These are phyloP conservation scores for Drosophila subquinaria DNA, from an alignment of 2,888 invertebrate genomes.

Conservation along the genomic window DNA sequence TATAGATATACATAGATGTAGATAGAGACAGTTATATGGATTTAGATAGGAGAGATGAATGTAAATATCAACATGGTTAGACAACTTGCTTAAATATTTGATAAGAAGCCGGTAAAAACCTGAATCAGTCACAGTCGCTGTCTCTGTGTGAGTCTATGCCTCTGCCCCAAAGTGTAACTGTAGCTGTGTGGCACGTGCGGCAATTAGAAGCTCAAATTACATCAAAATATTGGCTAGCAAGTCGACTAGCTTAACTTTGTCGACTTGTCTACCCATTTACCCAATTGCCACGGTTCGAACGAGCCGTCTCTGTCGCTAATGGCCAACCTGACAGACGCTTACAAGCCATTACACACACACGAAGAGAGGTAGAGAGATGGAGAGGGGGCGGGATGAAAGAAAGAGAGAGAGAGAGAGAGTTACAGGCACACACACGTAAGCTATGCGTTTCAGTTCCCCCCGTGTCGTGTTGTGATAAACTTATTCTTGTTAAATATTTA, in stretches of 20 bases:
- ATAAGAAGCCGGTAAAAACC: conserved; percentile 44
- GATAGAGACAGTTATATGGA: not conserved
- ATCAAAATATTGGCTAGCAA: conserved; percentile 75
- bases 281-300: conserved; percentile 45
- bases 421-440: conserved; percentile 28
- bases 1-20: not conserved
- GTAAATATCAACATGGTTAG: conserved; percentile 59
- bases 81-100: conserved; percentile 66
- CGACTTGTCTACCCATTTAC: conserved; percentile 38
- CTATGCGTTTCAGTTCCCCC: conserved; percentile 25
- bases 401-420: not conserved
- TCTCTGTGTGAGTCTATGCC: not conserved
- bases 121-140: conserved; percentile 19
- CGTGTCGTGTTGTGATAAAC: conserved; percentile 82
- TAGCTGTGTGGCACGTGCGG: conserved; percentile 66
- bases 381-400: not conserved
- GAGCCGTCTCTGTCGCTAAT: conserved; percentile 52
- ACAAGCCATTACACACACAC: conserved; percentile 71
- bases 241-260: conserved; percentile 52
- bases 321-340: conserved; percentile 74
- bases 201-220: conserved; percentile 81
- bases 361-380: conserved; percentile 33
- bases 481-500: conserved; percentile 85
- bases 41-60: conserved; percentile 48
- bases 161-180: conserved; percentile 11